These are phyloP conservation scores for Holotrichia oblita DNA, from an alignment of 1,140 invertebrate genomes.

Conservation along the genomic window DNA sequence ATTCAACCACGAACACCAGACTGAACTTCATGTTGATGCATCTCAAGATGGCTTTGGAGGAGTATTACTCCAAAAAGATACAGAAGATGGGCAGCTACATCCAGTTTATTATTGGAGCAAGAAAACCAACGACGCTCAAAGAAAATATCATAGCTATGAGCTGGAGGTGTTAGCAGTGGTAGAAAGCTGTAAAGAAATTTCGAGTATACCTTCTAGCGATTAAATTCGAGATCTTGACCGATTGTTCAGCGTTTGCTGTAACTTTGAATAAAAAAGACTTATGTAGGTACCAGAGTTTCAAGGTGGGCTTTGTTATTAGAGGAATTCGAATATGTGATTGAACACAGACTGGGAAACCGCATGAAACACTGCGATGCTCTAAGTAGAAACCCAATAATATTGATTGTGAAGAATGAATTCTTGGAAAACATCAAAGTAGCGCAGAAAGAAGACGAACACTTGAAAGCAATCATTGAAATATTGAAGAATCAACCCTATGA, in stretches of 20 bases:
- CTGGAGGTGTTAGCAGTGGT: conserved; percentile 41
- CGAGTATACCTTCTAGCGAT: conserved; percentile 59
- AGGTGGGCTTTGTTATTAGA: too few species aligned
- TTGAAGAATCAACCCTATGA: neutral
- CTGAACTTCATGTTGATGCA: conserved; percentile 51
- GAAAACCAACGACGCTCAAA: conserved; percentile 28
- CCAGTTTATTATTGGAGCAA: conserved; percentile 39
- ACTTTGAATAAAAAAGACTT: conserved; percentile 40
- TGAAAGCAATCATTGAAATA: neutral
- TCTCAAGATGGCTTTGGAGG: conserved; percentile 53
- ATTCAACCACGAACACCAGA: conserved; percentile 52
- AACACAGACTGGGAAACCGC: conserved; percentile 38
- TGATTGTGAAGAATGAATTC: conserved; percentile 15
- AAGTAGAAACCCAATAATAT: neutral
- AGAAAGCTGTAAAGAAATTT: conserved; percentile 60
- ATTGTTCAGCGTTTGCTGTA: conserved; percentile 53
- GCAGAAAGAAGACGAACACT: neutral
- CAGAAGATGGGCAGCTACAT: conserved; percentile 43
- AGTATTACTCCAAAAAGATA: conserved; percentile 54
- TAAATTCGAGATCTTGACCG: conserved; percentile 56
- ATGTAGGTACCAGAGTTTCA: too few species aligned
- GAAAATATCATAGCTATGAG: conserved; percentile 42
- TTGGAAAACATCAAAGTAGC: neutral
- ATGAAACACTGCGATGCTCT: conserved; percentile 39
- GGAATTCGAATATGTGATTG: too few species aligned